Conservation (phyloP, 1,140 invertebrate species). For the Drosophila baimaii region DNA sequence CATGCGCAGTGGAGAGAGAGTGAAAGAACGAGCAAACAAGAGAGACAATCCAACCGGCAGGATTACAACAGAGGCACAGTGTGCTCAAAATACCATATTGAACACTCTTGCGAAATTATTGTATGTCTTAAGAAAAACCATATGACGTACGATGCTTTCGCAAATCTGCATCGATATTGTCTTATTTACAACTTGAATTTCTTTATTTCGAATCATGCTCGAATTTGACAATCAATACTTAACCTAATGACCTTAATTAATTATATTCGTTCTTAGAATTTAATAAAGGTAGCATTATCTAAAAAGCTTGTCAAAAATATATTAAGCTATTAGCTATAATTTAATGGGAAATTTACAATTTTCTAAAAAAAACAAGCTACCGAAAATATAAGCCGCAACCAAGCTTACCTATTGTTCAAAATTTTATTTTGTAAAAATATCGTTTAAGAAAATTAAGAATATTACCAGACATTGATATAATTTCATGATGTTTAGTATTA, state of each 20-base stretch:
- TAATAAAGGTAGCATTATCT: neutral
- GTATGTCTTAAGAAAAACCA: no score
- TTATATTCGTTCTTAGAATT: no score
- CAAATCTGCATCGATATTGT: no score
- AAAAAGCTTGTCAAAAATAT: neutral
- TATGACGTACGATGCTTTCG: no score
- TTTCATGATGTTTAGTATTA: no score
- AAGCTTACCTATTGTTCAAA: neutral
- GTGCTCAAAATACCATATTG: neutral
- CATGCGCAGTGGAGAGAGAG: conserved; percentile 19
- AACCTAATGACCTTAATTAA: no score
- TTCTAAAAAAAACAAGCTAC: neutral
- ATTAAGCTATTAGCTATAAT: neutral
- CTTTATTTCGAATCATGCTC: neutral
- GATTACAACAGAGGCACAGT: conserved; percentile 34
- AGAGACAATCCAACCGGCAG: conserved; percentile 20
- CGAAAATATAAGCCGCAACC: neutral
- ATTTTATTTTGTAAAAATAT: neutral
- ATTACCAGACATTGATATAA: no score
- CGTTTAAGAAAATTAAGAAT: neutral
- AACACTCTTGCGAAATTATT: no score
- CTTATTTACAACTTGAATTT: no score
- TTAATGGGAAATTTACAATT: neutral
- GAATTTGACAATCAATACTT: neutral
- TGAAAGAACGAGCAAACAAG: neutral